Conservation (phyloP, 1,140 invertebrate species). For the Heliconius hermathena region DNA sequence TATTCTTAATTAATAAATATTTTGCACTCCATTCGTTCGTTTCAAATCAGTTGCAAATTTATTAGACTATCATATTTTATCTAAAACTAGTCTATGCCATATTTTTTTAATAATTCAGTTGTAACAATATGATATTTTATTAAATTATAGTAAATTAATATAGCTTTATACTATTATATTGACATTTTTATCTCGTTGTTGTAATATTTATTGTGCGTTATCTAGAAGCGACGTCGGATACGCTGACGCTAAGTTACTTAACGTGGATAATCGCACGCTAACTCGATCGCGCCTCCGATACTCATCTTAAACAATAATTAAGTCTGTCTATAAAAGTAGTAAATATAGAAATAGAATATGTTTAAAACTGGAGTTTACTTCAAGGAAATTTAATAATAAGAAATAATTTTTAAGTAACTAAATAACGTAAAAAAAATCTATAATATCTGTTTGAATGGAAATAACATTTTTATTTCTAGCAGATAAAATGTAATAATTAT, state of each 20-base stretch:
- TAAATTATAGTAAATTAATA: not conserved
- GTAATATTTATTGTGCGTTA: slow-evolving; percentile 28
- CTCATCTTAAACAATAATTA: slow-evolving; percentile 25
- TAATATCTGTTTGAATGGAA: too few species aligned
- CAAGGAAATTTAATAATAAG: too few species aligned
- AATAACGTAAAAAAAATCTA: too few species aligned
- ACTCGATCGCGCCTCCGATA: slow-evolving; percentile 36
- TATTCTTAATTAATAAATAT: too few species aligned
- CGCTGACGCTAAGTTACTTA: slow-evolving; percentile 54
- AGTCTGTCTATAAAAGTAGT: slow-evolving; percentile 14
- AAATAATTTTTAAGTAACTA: too few species aligned
- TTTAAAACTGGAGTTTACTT: not conserved
- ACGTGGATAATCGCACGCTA: slow-evolving; percentile 64
- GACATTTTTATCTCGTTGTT: slow-evolving; percentile 35
- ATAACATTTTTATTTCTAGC: too few species aligned
- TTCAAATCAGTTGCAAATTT: too few species aligned
- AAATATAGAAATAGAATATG: not conserved
- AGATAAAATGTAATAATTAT: too few species aligned
- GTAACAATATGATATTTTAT: not conserved
- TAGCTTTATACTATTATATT: slow-evolving; percentile 10
- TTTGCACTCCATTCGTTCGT: too few species aligned
- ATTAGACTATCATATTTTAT: too few species aligned
- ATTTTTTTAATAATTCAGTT: too few species aligned
- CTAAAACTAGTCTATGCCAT: too few species aligned
- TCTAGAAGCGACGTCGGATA: slow-evolving; percentile 34